These are phyloP conservation scores for Philereme vetulata DNA, from an alignment of 2,888 invertebrate genomes.

Conservation along the genomic window DNA sequence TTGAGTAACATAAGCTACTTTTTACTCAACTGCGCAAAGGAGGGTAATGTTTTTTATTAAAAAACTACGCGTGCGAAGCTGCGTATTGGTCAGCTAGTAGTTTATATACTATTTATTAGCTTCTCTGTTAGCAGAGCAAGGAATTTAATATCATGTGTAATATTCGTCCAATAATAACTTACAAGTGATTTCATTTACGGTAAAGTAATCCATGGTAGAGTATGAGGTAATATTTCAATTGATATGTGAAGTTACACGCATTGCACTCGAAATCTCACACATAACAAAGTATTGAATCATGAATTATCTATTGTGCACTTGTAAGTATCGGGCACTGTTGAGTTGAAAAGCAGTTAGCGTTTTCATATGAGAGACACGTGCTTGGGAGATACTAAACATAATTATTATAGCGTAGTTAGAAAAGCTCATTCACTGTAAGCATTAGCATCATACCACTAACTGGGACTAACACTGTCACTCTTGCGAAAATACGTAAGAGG, in stretches of 20 bases:
- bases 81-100: too few species aligned
- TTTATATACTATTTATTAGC: too few species aligned
- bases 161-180: too few species aligned
- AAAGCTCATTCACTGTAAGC: background rate
- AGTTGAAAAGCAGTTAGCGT: slow-evolving; percentile 52
- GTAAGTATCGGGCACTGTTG: slow-evolving; percentile 33
- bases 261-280: slow-evolving; percentile 20
- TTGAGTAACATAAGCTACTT: too few species aligned
- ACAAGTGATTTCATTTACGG: background rate
- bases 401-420: background rate
- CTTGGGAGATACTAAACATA: slow-evolving; percentile 39
- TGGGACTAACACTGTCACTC: too few species aligned
- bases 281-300: slow-evolving; percentile 22
- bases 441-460: background rate
- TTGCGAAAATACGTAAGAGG: too few species aligned
- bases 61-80: too few species aligned
- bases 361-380: slow-evolving; percentile 53
- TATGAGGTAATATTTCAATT: slow-evolving; percentile 13
- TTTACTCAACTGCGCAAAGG: too few species aligned
- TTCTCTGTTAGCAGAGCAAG: too few species aligned
- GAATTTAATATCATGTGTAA: too few species aligned
- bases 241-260: slow-evolving; percentile 8
- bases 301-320: slow-evolving; percentile 15
- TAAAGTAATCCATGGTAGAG: background rate
- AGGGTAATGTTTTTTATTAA: too few species aligned